These are phyloP conservation scores for Scortum barcoo DNA, from an alignment of 2,113 vertebrate species.

Conservation along the genomic window DNA sequence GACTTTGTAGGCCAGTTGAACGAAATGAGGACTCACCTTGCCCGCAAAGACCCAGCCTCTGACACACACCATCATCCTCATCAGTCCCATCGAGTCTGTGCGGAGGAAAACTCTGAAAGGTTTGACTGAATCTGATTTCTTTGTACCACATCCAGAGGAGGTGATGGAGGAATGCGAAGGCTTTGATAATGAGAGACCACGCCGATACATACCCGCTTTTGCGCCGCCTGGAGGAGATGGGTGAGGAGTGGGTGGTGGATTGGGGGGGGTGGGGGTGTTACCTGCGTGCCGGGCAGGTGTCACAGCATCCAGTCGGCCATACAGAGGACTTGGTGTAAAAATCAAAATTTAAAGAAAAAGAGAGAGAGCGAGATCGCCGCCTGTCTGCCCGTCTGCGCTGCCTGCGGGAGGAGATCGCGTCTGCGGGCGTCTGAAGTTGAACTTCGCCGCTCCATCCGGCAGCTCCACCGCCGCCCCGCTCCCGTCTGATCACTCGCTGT, in stretches of 20 bases:
- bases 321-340: conserved; percentile 35
- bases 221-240: conserved; percentile 27
- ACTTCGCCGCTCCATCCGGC: conserved; percentile 72
- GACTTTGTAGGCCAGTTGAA: conserved; percentile 99
- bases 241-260: conserved; percentile 31
- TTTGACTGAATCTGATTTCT: not conserved
- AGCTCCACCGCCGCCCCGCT: conserved; percentile 68
- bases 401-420: conserved; percentile 54
- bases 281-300: conserved; percentile 70
- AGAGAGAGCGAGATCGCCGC: too few relatives aligned
- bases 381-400: conserved; percentile 65
- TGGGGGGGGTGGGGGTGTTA: too few relatives aligned
- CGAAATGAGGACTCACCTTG: conserved; percentile 92
- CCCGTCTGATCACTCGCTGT: conserved; percentile 62
- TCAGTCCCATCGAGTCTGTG: conserved; percentile 19
- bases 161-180: not conserved
- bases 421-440: conserved; percentile 77
- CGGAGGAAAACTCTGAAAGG: conserved; percentile 23
- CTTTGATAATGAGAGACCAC: not conserved
- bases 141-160: conserved; percentile 2
- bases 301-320: conserved; percentile 69
- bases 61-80: conserved; percentile 80
- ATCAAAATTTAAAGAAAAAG: too few relatives aligned
- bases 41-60: conserved; percentile 98
- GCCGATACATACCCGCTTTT: conserved; percentile 65